Percentiles rank a stretch among this genome's conserved stretches.
Conservation (phyloP, 2,888 invertebrate species). For the Tetranychus piercei region DNA sequence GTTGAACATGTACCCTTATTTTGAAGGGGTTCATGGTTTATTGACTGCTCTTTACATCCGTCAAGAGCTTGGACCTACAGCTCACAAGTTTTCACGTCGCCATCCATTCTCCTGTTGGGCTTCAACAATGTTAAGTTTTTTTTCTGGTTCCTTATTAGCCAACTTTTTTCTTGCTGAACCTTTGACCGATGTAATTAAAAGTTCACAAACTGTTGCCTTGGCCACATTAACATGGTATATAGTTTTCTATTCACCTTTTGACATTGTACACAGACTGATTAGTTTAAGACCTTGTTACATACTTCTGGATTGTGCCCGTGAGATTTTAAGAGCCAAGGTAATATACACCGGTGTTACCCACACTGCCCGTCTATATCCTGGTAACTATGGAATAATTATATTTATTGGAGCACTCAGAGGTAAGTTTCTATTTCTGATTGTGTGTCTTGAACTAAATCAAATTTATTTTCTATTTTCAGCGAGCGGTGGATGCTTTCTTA, state of each 20-base stretch:
- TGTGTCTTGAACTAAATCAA: background rate
- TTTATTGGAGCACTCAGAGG: background rate
- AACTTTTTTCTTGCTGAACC: conserved; percentile 10
- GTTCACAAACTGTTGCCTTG: background rate
- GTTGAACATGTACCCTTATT: background rate
- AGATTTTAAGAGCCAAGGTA: background rate
- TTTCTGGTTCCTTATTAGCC: background rate
- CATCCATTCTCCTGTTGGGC: conserved; percentile 5
- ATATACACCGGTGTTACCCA: background rate
- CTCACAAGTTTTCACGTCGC: background rate
- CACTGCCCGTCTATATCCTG: background rate
- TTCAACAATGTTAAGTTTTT: background rate
- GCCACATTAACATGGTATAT: background rate
- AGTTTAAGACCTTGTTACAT: background rate
- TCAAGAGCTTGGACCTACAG: background rate
- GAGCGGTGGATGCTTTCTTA: background rate
- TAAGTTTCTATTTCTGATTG: background rate
- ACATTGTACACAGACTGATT: background rate
- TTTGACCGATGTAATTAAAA: background rate
- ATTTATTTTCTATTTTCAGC: background rate
- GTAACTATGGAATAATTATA: background rate
- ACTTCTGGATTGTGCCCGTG: background rate
- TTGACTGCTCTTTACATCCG: background rate
- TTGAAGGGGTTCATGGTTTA: background rate
- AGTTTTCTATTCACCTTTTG: conserved; percentile 6